These are phyloP conservation scores for Euglossa dilemma DNA, from an alignment of 1,140 invertebrate genomes.

Conservation along the genomic window DNA sequence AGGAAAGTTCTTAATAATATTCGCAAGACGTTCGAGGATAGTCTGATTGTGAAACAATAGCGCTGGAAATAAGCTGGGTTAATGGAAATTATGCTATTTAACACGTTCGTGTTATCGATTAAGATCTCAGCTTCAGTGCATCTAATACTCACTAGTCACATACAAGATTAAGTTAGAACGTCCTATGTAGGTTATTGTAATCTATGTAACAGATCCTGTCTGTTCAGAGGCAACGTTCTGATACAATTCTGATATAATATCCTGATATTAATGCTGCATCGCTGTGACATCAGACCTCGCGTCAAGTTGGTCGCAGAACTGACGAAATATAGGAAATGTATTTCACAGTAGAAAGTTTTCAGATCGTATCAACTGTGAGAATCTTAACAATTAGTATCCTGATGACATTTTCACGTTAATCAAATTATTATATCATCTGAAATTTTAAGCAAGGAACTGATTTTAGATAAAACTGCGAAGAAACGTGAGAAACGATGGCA, in stretches of 20 bases:
- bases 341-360: background rate
- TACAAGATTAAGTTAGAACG: constrained; percentile 3
- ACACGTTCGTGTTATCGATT: no score
- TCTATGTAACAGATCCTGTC: background rate
- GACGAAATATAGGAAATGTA: background rate
- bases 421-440: background rate
- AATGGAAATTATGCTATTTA: background rate
- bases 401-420: background rate
- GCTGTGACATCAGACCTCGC: no score
- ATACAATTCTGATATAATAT: background rate
- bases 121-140: constrained; percentile 1
- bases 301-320: background rate
- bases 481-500: background rate
- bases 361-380: background rate
- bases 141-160: background rate
- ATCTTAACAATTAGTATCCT: background rate
- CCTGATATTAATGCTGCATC: background rate
- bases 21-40: background rate
- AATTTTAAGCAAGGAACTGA: background rate
- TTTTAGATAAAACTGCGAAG: background rate
- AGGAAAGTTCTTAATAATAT: no score
- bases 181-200: constrained; percentile 8
- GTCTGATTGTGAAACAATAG: background rate
- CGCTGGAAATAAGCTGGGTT: background rate
- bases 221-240: background rate